Percentiles rank a stretch among this genome's conserved stretches.
Evolutionary conservation across 1,140 invertebrate species (phyloP).

Genomic region (Ericerus pela): DNA sequence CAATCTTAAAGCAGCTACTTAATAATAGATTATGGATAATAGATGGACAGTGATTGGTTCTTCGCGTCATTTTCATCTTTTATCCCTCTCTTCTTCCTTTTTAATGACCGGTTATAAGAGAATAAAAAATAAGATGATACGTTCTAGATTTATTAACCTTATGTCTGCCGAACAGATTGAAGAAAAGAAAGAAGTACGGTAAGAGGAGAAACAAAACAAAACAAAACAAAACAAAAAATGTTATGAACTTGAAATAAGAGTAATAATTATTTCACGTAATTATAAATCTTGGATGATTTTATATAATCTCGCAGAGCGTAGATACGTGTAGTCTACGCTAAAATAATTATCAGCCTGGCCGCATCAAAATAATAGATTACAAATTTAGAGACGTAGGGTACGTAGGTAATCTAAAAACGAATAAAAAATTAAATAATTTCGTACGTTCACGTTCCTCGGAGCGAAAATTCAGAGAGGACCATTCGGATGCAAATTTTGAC

Average conservation of each 20-base stretch:
- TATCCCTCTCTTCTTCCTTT: constrained; percentile 4
- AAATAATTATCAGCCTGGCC: no score
- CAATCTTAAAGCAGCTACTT: constrained; percentile 6
- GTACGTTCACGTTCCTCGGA: no score
- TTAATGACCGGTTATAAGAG: constrained; percentile 7
- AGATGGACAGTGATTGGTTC: constrained; percentile 10
- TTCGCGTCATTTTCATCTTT: constrained; percentile 3
- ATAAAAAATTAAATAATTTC: no score
- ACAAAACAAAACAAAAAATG: no score
- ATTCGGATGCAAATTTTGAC: no score
- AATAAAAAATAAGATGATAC: constrained; percentile 4
- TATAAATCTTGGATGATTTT: constrained; percentile 6
- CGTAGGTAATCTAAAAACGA: no score
- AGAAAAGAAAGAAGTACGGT: neutral
- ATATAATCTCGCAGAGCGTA: constrained; percentile 5
- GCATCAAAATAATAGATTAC: no score
- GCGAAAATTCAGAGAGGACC: no score
- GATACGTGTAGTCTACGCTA: no score
- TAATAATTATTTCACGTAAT: constrained; percentile 5
- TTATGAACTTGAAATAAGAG: constrained; percentile 7
- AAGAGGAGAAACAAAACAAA: no score
- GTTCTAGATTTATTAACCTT: constrained; percentile 4
- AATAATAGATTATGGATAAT: constrained; percentile 5
- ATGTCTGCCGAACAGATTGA: constrained; percentile 4
- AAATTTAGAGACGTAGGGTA: no score